Base-by-base conservation (phyloP, 2,797 vertebrate species). In the Poecilia velifera region DNA sequence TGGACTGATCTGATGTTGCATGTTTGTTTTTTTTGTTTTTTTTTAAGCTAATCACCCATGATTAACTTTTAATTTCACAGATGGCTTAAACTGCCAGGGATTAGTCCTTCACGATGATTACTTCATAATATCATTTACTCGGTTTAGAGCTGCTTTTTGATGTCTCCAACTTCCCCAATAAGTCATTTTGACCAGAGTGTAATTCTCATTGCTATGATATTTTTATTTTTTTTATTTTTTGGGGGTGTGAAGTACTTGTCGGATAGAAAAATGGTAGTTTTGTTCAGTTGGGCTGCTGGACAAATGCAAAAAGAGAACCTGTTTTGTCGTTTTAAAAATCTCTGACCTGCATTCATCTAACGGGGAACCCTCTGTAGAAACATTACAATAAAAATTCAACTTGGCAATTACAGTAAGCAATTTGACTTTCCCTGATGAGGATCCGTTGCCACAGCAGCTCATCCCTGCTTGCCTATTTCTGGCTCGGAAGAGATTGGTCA, bases 401-500 rank as follows among this genome's bases (percentile, higher is more conserved):
- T 22, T 66, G 34, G 62, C 62, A 66, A 39, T 66, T 39, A 39
- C 62, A 22, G 76, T 64, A 1, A 2, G 12, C 68, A 31, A 74
- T 70, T 78, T 57, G 41, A 16, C 46, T 12, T 36, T 66, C 22
- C 25, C 31, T 53, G 74, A 31, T 68, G 25, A 45, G 62, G 45
- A 45, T 78, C 74, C 82, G 85, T 92, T 92, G 81, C 88, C 76
- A 92, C 92, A 83, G 91, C 86, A 91, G 87, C 91, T 45, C 51
- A 43, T 78, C 72, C 55, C 66, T 78, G 81, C 73, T 51, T 82
- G 85, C 74, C 79, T 79, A 78, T 90, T 88, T 90, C 57, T 88
- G 82, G 81, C 82, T 79, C 79, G 85, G 9, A 75, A 51, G 31
- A 82, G 77, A 91, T 85, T 64, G 90, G 80, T 41, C 77, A 78